These are phyloP conservation scores for Leptoteleia sp. DNA, from an alignment of 1,140 invertebrate species.

Conservation along the genomic window DNA sequence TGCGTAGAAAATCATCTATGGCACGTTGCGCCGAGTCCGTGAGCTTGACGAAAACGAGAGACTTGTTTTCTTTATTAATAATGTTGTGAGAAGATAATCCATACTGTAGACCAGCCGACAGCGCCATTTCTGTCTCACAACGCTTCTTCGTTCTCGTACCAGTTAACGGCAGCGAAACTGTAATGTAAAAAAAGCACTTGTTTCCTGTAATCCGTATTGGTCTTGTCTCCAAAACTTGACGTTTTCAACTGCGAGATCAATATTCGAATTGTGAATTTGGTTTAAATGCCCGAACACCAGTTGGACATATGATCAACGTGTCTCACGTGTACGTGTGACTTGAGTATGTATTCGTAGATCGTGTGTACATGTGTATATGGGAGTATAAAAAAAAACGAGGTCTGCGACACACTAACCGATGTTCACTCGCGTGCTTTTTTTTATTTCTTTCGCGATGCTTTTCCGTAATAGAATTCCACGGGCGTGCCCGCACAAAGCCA, in stretches of 20 bases:
- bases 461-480: conserved; percentile 51
- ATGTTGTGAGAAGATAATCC: conserved; percentile 94
- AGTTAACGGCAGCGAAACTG: conserved; percentile 75
- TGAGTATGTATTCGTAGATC: too few species aligned
- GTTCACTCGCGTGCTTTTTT: conserved; percentile 53
- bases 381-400: conserved; percentile 54
- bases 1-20: conserved; percentile 93
- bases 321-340: too few species aligned
- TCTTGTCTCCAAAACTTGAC: background rate
- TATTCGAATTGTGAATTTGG: background rate
- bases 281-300: background rate
- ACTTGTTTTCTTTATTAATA: conserved; percentile 92
- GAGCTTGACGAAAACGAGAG: conserved; percentile 95
- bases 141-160: conserved; percentile 71
- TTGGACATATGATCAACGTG: conserved; percentile 1
- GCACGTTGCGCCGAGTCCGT: conserved; percentile 95
- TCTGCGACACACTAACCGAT: conserved; percentile 60
- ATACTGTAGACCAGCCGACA: conserved; percentile 96
- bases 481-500: conserved; percentile 57
- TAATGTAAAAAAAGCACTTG: conserved; percentile 60
- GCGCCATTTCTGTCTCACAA: conserved; percentile 90
- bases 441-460: conserved; percentile 8
- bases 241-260: background rate
- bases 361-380: background rate
- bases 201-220: conserved; percentile 28